These are phyloP conservation scores for Amia ocellicauda DNA, from an alignment of 2,113 vertebrate species.

Conservation along the genomic window DNA sequence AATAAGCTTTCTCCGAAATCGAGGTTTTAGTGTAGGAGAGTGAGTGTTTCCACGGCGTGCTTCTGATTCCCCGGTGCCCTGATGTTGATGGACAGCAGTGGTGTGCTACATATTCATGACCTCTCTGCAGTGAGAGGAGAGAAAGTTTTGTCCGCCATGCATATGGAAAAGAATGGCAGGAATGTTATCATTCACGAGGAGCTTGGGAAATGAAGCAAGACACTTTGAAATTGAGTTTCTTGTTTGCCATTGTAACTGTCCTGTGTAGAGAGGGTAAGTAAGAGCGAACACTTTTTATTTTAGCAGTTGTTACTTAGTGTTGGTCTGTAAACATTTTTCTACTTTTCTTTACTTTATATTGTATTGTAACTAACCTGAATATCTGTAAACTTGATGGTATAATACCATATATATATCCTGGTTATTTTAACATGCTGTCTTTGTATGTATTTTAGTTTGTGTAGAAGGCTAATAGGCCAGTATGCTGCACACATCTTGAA, in stretches of 20 bases:
- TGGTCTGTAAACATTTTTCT: too few species aligned
- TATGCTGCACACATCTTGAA: too few species aligned
- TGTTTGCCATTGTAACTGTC: neutral
- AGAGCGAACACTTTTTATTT: neutral
- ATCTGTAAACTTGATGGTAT: too few species aligned
- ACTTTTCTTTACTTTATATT: too few species aligned
- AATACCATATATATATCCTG: too few species aligned
- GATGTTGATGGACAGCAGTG: neutral
- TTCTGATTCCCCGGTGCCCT: neutral
- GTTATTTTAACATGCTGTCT: too few species aligned
- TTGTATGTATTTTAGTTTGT: too few species aligned
- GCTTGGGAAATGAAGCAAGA: neutral
- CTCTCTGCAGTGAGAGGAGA: neutral
- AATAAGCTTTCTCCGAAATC: neutral
- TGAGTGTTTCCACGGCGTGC: neutral
- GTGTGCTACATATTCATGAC: too few species aligned
- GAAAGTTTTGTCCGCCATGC: constrained; percentile 19
- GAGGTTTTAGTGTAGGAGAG: neutral
- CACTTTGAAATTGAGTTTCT: neutral
- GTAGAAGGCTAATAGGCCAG: too few species aligned
- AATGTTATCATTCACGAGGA: constrained; percentile 12
- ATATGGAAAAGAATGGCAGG: constrained; percentile 13
- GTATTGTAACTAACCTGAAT: too few species aligned
- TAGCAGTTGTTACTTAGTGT: too few species aligned
- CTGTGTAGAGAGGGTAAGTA: constrained; percentile 5